Percentiles rank a stretch among this genome's conserved stretches.
Evolutionary conservation across 37 sponge, comb jelly and placozoan species (phyloP).

Genomic region (Axinella damicornis): DNA sequence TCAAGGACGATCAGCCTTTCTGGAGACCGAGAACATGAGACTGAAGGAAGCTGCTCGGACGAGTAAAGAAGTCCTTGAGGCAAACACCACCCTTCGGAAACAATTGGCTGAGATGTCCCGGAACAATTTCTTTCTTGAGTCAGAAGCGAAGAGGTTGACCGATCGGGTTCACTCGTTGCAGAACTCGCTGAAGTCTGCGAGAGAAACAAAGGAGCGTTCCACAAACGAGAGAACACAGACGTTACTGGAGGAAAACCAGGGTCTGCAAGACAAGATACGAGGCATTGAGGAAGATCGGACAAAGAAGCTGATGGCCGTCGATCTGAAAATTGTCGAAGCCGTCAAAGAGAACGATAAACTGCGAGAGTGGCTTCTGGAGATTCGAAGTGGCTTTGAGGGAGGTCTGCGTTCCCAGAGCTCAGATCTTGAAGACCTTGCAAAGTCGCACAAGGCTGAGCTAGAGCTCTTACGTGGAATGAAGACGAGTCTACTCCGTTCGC

Average conservation of each 20-base stretch:
- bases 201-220: conserved; percentile 31
- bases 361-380: neutral
- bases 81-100: conserved; percentile 20
- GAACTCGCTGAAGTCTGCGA: conserved; percentile 6
- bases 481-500: conserved; percentile 1
- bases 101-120: conserved; percentile 42
- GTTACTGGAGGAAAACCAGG: conserved; percentile 31
- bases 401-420: neutral
- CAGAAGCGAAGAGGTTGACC: conserved; percentile 33
- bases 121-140: conserved; percentile 50
- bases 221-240: conserved; percentile 5
- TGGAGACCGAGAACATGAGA: conserved; percentile 50
- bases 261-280: neutral
- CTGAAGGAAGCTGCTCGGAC: conserved; percentile 8
- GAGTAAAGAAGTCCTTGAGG: neutral
- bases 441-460: neutral
- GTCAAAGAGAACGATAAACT: conserved; percentile 58
- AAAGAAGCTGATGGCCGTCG: conserved; percentile 38
- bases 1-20: neutral
- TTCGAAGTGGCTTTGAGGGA: neutral
- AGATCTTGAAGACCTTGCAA: neutral
- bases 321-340: conserved; percentile 18
- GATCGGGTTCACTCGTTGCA: conserved; percentile 23
- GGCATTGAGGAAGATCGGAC: conserved; percentile 19
- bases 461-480: conserved; percentile 3